Conservation (phyloP, 2,888 invertebrate genomes). For the Tachina grossa region DNA sequence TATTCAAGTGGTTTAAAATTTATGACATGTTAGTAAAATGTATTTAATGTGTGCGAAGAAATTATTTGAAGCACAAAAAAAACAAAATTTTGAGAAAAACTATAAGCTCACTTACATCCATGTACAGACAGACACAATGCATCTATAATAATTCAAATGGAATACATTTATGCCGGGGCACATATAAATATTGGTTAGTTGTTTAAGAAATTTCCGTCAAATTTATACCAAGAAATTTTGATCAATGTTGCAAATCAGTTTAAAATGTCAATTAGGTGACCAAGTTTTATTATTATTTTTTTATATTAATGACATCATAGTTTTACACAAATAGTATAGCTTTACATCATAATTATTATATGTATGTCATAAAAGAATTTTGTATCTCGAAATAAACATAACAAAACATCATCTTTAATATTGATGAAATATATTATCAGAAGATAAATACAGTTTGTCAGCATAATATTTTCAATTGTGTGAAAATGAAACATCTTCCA, state of each 20-base stretch:
- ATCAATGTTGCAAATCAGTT: not conserved
- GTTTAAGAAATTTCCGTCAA: not conserved
- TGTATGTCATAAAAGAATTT: too few relatives aligned
- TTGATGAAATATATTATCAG: too few relatives aligned
- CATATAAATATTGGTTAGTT: not conserved
- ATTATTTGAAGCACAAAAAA: constrained; percentile 37
- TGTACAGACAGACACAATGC: constrained; percentile 14
- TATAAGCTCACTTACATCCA: constrained; percentile 19
- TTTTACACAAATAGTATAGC: too few relatives aligned
- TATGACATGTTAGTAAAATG: constrained; percentile 69
- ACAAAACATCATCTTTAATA: too few relatives aligned
- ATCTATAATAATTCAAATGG: constrained; percentile 63
- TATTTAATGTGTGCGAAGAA: constrained; percentile 66
- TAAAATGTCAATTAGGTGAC: too few relatives aligned
- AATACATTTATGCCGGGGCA: constrained; percentile 38
- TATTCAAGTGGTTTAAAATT: constrained; percentile 67
- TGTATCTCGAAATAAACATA: too few relatives aligned
- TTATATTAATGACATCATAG: too few relatives aligned
- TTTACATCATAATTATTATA: too few relatives aligned
- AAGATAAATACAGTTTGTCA: too few relatives aligned
- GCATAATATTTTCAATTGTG: too few relatives aligned
- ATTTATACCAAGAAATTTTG: not conserved
- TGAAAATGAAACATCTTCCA: too few relatives aligned
- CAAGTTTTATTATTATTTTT: too few relatives aligned
- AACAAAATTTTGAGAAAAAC: constrained; percentile 22